Base-by-base conservation (phyloP, 2,888 invertebrate species). In the Merodon equestris region DNA sequence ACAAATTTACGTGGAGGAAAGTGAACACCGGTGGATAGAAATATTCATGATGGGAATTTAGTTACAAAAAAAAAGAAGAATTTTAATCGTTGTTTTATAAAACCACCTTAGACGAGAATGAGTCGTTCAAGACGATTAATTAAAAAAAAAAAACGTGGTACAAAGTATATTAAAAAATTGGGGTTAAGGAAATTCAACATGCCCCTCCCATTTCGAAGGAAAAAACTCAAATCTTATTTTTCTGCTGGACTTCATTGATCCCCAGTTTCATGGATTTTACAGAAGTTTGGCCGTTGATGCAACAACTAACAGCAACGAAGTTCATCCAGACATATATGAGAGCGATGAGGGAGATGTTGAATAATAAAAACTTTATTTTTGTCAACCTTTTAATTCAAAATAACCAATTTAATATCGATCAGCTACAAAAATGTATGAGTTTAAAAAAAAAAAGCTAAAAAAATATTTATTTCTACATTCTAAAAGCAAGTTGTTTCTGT, bases 281-380 rank as follows among this genome's bases (percentile, higher is more conserved):
- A 51, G 51, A 51, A 42, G 50, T 42, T 61, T 61, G 15, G 51
- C 44, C 17, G 51, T 44, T 63, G 44, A 51, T 13, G 34, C 34
- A 7, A 44, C 15, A 4, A 54, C 42, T 10, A 53, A 54, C 4
- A 13, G 17, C 34, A 7, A 60, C 47, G n/a, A n/a, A n/a, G n/a
- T n/a, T n/a, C n/a, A n/a, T n/a, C n/a, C n/a, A n/a, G n/a, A n/a
- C n/a, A n/a, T n/a, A n/a, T n/a, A n/a, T n/a, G n/a, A n/a, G n/a
- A n/a, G n/a, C n/a, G n/a, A n/a, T n/a, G n/a, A n/a, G n/a, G n/a
- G n/a, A n/a, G n/a, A n/a, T n/a, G 10, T 36, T 36, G 36, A 36
- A 9, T n/a, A n/a, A n/a, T 36, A 36, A 36, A 36, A 36, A 36
- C 36, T n/a, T n/a, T n/a, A n/a, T n/a, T 36, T 9, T 36, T n/a